Evolutionary conservation across 2,888 invertebrate genomes (phyloP), one percentile per base, ranked within the genome.

Genomic region (Neoascia interrupta): DNA sequence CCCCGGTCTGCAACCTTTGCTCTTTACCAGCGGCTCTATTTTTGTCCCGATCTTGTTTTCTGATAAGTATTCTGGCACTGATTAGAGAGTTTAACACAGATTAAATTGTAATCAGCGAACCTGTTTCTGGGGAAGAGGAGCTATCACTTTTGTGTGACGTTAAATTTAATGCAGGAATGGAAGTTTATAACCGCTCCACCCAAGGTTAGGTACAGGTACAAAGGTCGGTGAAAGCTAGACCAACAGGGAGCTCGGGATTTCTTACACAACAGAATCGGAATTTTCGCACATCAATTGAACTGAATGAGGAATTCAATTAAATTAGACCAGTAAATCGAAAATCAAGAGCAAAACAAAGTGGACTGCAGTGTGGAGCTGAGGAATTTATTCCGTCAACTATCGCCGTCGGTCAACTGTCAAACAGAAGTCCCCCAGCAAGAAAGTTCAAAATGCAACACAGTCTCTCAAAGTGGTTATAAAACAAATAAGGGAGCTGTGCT

Each of bases 381-480:
- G 23, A 61, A 49, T 28, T 5, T 10, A 15, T 49, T 51, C 28
- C 63, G 56, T 21, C 43, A 56, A 69, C 56, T 56, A 43, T 6
- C 37, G 16, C 19, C 11, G 18, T 3, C 15, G 28, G 13, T 6
- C 31, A 36, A 13, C 36, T 31, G 41, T 53, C 53, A 45, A 61
- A 2, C 47, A 43, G 45, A 18, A 26, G 1, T n/a, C 2, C 8
- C 10, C 4, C 2, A 8, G 18, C 31, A n/a, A n/a, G 23, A 21
- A 13, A 5, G 11, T 21, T 28, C 28, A 43, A 34, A n/a, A 36
- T 61, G 37, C 8, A 54, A 36, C 31, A 74, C 61, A 34, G 74
- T 53, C 26, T 74, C 74, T 61, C 74, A 74, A 74, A 74, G 45
- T 60, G 66, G n/a, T n/a, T n/a, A n/a, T n/a, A n/a, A n/a, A n/a